Evolutionary conservation across 2,888 invertebrate species (phyloP), one percentile per base, ranked within the genome.

Genomic region (Scaptomyza caliginosa): DNA sequence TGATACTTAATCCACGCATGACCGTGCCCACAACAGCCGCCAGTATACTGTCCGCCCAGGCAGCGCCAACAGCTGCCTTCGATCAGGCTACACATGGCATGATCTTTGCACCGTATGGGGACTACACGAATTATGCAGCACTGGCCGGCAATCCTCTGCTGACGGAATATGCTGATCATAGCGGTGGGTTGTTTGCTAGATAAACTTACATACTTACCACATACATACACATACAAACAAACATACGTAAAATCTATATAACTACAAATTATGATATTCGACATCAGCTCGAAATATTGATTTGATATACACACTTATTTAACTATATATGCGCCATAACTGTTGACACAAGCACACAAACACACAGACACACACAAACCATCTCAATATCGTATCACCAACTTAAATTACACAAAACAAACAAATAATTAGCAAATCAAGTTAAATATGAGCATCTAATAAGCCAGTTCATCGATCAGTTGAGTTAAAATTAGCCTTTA

Each of bases 151-250:
- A 96, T 88, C 96, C 96, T 76, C 93, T 96, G 84, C 94, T 96
- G 91, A 94, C 96, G 77, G 95, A 96, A 92, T 96, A 96, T 93
- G 95, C 97, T 90, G 97, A 97, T 93, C 96, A 97, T 94, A 95
- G 96, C 94, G 97, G 97, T 97, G 97, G 97, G 97, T 96, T 95
- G 92, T 96, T 95, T 94, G 95, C 95, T 93, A 95, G 95, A 93
- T 95, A 94, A 95, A 80, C 58, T 67, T 24, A 43, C 28, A 45
- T 19, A 49, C 48, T 28, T 46, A 39, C 36, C 19, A 45, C 24
- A 56, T 30, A 62, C 69, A 66, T 42, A 50, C 49, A 55, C 62
- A 57, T 52, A 50, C 34, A 55, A 72, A 13, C 2, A 32, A 32
- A 32, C 13, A 32, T 64, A 51, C 48, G 64, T 63, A 65, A 66